A percentile compares a stretch with the other conserved stretches of the same genome.
phyloP scores from a whole-genome alignment of 1,140 invertebrate species.

The Littorina saxatilis region DNA sequence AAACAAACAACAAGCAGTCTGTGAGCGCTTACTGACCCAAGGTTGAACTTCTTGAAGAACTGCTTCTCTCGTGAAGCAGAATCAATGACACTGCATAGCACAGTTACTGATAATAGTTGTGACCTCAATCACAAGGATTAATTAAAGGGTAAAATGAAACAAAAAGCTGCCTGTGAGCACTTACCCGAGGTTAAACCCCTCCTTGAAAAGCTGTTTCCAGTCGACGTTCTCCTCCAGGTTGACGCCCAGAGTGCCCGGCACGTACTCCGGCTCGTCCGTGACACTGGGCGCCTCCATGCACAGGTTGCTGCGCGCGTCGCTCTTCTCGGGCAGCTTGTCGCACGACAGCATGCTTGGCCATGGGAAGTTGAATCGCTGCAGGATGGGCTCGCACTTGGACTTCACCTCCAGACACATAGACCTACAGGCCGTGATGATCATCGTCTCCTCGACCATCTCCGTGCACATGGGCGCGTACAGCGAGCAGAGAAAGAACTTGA shows the following conservation, averaged over 20 bases:
- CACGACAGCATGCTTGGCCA: slow-evolving; percentile 75
- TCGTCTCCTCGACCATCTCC: slow-evolving; percentile 72
- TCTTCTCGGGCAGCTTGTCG: slow-evolving; percentile 71
- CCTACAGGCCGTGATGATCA: slow-evolving; percentile 75
- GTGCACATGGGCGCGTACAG: slow-evolving; percentile 96
- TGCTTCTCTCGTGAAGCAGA: too few relatives aligned
- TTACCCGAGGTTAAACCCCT: slow-evolving; percentile 43
- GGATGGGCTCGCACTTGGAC: slow-evolving; percentile 73
- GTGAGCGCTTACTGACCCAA: too few relatives aligned
- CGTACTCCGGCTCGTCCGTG: slow-evolving; percentile 66
- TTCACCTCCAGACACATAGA: slow-evolving; percentile 76
- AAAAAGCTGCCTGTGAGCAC: neutral
- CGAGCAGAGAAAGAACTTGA: slow-evolving; percentile 94
- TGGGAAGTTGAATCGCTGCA: slow-evolving; percentile 71
- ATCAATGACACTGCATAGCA: too few relatives aligned
- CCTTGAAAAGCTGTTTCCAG: slow-evolving; percentile 52
- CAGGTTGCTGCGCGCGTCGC: slow-evolving; percentile 82
- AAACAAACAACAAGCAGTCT: too few relatives aligned
- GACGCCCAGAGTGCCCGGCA: slow-evolving; percentile 79
- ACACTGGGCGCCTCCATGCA: slow-evolving; percentile 87
- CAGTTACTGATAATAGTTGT: too few relatives aligned
- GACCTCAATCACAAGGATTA: too few relatives aligned
- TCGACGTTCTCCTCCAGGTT: slow-evolving; percentile 49
- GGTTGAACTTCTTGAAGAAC: too few relatives aligned
- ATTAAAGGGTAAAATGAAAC: too few relatives aligned